Base-by-base conservation (phyloP, 1,140 invertebrate genomes). In the Coptotermes formosanus region DNA sequence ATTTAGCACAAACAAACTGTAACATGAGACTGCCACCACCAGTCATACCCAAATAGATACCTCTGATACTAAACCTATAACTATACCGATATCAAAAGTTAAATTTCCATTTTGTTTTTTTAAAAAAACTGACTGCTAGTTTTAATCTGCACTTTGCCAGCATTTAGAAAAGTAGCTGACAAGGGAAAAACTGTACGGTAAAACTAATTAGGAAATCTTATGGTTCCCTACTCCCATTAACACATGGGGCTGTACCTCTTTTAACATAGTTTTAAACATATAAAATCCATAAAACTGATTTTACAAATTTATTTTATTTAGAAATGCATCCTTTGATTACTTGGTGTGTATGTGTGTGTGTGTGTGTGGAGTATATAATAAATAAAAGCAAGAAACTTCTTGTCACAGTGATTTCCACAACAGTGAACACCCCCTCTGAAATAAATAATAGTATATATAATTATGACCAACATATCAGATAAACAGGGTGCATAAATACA, bases 51-150 rank as follows among this genome's bases (percentile, higher is more conserved):
- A 14, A 25, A 75, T 75, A 55, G 3, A 7, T 30, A 75, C 25
- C 2, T 30, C 14, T 75, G 64, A n/a, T 75, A 75, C 64, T 75
- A 75, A 75, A 75, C n/a, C 64, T 25, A 25, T 75, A 75, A 8
- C 64, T 75, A 75, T 75, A 75, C 25, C 11, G 64, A n/a, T 75
- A 75, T 75, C 64, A 75, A 75, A 75, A 75, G n/a, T 75, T 75
- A 75, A 75, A 75, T 30, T 14, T 75, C 14, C 64, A 30, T n/a
- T 30, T 75, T 30, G 4, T 75, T 38, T n/a, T 75, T 75, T 30
- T n/a, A n/a, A n/a, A 75, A 75, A 55, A 75, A 75, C 64, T 75
- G 64, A 75, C 64, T 30, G 64, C 25, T 30, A 75, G 64, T 75
- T 4, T 75, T 30, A 75, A 25, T 75, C n/a, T 75, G 64, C 25